Conservation (phyloP, 2,797 vertebrate species). For the Neoniphon sammara region DNA sequence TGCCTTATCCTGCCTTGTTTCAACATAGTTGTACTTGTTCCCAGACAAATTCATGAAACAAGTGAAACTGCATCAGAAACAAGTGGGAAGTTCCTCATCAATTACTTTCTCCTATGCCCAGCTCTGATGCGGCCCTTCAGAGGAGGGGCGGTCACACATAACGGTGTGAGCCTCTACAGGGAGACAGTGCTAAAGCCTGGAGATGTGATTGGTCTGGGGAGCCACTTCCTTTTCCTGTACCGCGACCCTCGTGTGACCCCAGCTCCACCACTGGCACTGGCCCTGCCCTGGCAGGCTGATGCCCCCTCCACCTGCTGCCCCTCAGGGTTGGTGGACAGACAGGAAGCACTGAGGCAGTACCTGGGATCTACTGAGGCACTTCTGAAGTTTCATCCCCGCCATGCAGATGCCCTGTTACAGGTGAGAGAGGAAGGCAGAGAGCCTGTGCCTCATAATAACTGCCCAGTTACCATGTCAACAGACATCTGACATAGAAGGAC, state of each 20-base stretch:
- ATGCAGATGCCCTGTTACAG: slow-evolving; percentile 84
- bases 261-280: slow-evolving; percentile 81
- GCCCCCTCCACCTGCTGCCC: slow-evolving; percentile 83
- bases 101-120: slow-evolving; percentile 21
- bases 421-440: slow-evolving; percentile 60
- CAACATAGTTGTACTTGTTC: no score
- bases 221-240: slow-evolving; percentile 92
- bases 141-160: slow-evolving; percentile 90
- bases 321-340: slow-evolving; percentile 87
- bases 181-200: slow-evolving; percentile 89
- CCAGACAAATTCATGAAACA: no score
- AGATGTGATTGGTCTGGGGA: slow-evolving; percentile 91
- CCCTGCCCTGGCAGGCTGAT: slow-evolving; percentile 83
- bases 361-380: slow-evolving; percentile 87
- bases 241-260: slow-evolving; percentile 89
- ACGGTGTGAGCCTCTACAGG: slow-evolving; percentile 87
- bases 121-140: slow-evolving; percentile 90
- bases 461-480: not conserved
- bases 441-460: not conserved
- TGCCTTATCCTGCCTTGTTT: no score
- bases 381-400: slow-evolving; percentile 87
- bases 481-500: not conserved
- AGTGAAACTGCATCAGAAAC: no score
- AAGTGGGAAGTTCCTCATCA: not conserved
- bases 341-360: slow-evolving; percentile 89